Percentiles rank a stretch among this genome's conserved stretches.
Evolutionary conservation across 1,140 invertebrate genomes (phyloP).

Genomic region (Drosophila parabipectinata): DNA sequence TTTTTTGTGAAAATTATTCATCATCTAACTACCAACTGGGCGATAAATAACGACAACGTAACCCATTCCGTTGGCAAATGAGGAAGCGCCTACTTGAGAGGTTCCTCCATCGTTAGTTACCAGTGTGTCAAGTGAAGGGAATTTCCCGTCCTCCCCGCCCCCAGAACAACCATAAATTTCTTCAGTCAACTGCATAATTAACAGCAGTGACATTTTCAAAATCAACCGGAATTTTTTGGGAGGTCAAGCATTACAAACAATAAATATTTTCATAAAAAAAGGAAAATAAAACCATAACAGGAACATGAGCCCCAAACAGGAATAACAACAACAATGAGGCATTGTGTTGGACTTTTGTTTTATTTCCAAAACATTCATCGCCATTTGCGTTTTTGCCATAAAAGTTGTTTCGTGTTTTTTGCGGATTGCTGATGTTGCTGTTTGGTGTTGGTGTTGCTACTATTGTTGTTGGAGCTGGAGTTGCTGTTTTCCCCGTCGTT

Average conservation of each 20-base stretch:
- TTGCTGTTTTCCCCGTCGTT: conserved; percentile 28
- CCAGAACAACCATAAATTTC: conserved; percentile 53
- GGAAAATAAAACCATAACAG: conserved; percentile 5
- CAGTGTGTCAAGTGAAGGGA: conserved; percentile 38
- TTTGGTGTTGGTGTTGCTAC: conserved; percentile 24
- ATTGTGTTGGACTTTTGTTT: conserved; percentile 75
- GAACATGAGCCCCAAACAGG: conserved; percentile 13
- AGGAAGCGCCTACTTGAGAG: conserved; percentile 69
- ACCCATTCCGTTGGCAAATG: conserved; percentile 23
- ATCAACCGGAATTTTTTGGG: conserved; percentile 35
- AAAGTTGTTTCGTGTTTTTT: conserved; percentile 55
- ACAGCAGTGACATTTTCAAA: conserved; percentile 32
- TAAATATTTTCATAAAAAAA: conserved; percentile 13
- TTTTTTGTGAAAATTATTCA: conserved; percentile 61
- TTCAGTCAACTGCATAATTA: conserved; percentile 64
- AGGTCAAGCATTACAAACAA: conserved; percentile 40
- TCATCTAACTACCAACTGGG: conserved; percentile 52
- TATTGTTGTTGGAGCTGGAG: conserved; percentile 43
- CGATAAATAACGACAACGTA: conserved; percentile 37
- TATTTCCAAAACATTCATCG: conserved; percentile 75
- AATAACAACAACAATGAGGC: conserved; percentile 35
- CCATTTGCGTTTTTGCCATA: conserved; percentile 74
- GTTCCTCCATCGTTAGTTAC: conserved; percentile 8
- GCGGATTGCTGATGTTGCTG: conserved; percentile 39
- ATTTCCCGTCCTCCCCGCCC: conserved; percentile 11